Conservation (phyloP, 1,140 invertebrate species). For the Aphaenogaster rudis region DNA sequence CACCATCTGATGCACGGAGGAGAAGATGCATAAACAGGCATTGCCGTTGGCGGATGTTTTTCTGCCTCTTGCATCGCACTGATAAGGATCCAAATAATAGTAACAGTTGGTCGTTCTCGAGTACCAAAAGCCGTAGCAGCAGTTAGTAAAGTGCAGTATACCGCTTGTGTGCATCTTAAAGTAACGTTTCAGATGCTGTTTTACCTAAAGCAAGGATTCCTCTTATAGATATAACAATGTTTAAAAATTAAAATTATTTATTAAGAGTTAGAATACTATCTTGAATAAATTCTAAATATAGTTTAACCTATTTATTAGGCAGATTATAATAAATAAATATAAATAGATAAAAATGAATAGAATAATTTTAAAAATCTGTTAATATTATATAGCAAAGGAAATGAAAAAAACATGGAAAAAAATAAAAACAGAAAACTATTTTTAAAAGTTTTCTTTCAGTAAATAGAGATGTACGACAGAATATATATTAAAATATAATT, state of each 20-base stretch:
- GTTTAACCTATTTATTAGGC: not conserved
- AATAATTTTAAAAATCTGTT: not conserved
- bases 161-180: slow-evolving; percentile 79
- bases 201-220: slow-evolving; percentile 11
- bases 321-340: not conserved
- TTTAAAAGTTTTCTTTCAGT: not conserved
- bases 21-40: slow-evolving; percentile 80
- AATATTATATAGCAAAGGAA: not conserved
- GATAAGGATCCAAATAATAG: slow-evolving; percentile 85
- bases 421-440: not conserved
- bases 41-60: slow-evolving; percentile 69
- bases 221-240: not conserved
- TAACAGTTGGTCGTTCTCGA: slow-evolving; percentile 79
- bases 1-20: slow-evolving; percentile 79
- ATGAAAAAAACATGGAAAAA: not conserved
- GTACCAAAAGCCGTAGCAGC: slow-evolving; percentile 86
- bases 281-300: not conserved
- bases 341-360: not conserved
- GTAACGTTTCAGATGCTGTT: slow-evolving; percentile 76
- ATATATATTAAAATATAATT: slow-evolving; percentile 13
- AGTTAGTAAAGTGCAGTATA: slow-evolving; percentile 84
- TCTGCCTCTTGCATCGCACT: slow-evolving; percentile 77
- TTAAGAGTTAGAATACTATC: not conserved
- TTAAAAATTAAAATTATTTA: slow-evolving; percentile 12
- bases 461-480: not conserved